Evolutionary conservation across 2,113 vertebrate species (phyloP).

Genomic region (Pangasianodon gigas): DNA sequence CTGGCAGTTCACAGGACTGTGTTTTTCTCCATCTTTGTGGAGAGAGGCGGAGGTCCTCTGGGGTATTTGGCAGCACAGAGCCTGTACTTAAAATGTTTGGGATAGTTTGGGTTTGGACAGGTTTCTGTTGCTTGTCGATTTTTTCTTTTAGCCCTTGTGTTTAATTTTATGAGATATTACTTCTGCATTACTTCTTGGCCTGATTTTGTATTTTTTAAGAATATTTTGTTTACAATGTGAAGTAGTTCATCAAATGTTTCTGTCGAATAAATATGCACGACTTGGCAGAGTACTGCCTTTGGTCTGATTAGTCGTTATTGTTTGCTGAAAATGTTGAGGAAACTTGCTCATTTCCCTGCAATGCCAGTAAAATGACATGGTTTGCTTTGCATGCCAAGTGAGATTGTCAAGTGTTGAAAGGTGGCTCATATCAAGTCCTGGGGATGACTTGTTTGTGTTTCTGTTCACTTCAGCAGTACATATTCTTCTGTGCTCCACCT

Average conservation of each 20-base stretch:
- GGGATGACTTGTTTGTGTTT: slow-evolving; percentile 36
- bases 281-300: slow-evolving; percentile 24
- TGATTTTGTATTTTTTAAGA: neutral
- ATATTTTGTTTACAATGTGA: neutral
- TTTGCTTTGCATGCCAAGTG: slow-evolving; percentile 24
- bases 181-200: neutral
- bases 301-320: slow-evolving; percentile 39
- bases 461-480: neutral
- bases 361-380: slow-evolving; percentile 31
- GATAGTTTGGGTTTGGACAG: slow-evolving; percentile 62
- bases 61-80: slow-evolving; percentile 64
- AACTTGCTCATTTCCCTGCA: slow-evolving; percentile 33
- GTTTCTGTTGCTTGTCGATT: slow-evolving; percentile 47
- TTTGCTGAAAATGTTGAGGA: slow-evolving; percentile 25
- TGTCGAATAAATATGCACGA: neutral
- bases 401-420: slow-evolving; percentile 34
- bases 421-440: slow-evolving; percentile 22
- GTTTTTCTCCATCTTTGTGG: slow-evolving; percentile 57
- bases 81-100: slow-evolving; percentile 71
- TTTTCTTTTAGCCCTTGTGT: neutral
- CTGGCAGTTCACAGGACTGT: slow-evolving; percentile 66
- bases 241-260: neutral
- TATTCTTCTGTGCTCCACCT: slow-evolving; percentile 27
- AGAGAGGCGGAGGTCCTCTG: slow-evolving; percentile 54
- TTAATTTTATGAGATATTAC: slow-evolving; percentile 15